Evolutionary conservation across 1,140 invertebrate genomes (phyloP).

Genomic region (Drosophila oshimai): DNA sequence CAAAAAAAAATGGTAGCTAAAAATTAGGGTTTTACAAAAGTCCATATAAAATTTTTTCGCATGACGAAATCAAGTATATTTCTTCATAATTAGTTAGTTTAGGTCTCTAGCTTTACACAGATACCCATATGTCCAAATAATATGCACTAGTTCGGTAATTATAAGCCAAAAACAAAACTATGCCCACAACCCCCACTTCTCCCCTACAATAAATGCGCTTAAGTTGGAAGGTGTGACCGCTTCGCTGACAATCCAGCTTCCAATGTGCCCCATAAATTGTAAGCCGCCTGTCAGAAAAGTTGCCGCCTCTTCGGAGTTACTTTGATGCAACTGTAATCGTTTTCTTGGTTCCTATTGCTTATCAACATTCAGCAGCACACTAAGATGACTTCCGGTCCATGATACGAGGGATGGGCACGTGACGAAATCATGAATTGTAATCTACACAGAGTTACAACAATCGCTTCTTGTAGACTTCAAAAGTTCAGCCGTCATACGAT

Average conservation of each 20-base stretch:
- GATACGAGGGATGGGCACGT: background rate
- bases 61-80: too few relatives aligned
- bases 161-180: too few relatives aligned
- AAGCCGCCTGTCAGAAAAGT: conserved; percentile 26
- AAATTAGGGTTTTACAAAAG: too few relatives aligned
- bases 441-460: background rate
- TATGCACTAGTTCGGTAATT: too few relatives aligned
- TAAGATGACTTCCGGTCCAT: background rate
- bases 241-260: background rate
- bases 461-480: too few relatives aligned
- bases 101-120: too few relatives aligned
- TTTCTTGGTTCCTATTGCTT: conserved; percentile 20
- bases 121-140: too few relatives aligned
- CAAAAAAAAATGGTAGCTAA: too few relatives aligned
- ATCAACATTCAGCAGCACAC: conserved; percentile 42
- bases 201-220: background rate
- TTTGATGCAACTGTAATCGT: conserved; percentile 11
- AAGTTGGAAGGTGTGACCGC: conserved; percentile 1
- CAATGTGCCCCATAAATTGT: background rate
- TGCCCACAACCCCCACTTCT: too few relatives aligned
- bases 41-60: too few relatives aligned
- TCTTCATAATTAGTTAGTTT: too few relatives aligned
- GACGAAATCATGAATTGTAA: background rate
- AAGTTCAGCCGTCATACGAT: too few relatives aligned
- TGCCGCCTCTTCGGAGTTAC: conserved; percentile 29